These are phyloP conservation scores for Hydrolagus colliei DNA, from an alignment of 2,797 vertebrate species.

Conservation along the genomic window DNA sequence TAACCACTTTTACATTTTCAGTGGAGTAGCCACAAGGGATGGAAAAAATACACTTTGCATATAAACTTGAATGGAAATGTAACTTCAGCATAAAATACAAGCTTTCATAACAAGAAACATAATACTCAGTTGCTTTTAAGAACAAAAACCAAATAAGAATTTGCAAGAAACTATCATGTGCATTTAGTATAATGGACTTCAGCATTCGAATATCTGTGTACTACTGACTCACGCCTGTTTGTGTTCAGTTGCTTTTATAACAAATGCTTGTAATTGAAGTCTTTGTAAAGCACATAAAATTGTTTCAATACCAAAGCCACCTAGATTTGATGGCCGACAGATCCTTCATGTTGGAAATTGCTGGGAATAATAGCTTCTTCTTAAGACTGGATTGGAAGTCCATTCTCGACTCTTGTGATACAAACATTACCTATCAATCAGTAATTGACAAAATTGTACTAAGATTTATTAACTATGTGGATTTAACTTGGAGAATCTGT, in stretches of 20 bases:
- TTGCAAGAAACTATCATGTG: not conserved
- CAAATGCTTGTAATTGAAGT: not conserved
- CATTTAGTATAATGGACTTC: not conserved
- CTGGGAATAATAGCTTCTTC: not conserved
- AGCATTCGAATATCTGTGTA: not conserved
- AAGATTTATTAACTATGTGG: not conserved
- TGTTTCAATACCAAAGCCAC: not conserved
- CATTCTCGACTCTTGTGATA: not conserved
- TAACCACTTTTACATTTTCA: constrained; percentile 3
- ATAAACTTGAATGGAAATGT: not conserved
- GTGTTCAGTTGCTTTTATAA: not conserved
- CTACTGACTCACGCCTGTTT: not conserved
- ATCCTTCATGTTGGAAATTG: constrained; percentile 10
- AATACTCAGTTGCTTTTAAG: not conserved
- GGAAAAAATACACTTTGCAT: not conserved
- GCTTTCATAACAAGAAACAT: not conserved
- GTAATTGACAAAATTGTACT: not conserved
- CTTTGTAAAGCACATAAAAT: constrained; percentile 15
- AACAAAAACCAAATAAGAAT: not conserved
- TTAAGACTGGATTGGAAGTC: not conserved
- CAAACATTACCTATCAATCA: not conserved
- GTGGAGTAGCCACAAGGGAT: not conserved
- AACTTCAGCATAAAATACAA: not conserved
- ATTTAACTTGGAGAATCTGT: not conserved
- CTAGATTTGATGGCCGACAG: not conserved